phyloP scores from a whole-genome alignment of 2,888 invertebrate species.

The Holacanthella duospinosa region DNA sequence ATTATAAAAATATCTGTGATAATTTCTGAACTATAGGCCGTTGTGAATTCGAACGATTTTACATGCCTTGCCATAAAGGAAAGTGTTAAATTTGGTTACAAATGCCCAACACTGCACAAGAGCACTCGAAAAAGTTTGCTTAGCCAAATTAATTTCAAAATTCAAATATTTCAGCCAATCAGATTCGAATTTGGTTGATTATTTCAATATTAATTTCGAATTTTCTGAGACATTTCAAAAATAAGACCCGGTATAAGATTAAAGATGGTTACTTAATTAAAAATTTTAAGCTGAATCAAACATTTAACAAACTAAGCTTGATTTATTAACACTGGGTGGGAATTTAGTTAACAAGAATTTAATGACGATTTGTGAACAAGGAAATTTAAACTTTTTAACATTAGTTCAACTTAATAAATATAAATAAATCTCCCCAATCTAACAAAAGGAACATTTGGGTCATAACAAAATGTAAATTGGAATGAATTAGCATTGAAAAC shows the following conservation, averaged over 20 bases:
- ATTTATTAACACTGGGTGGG: not conserved
- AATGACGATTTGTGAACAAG: not conserved
- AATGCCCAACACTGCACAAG: too few species aligned
- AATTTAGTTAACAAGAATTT: not conserved
- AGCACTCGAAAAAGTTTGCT: not conserved
- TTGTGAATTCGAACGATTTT: too few species aligned
- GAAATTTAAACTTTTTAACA: too few species aligned
- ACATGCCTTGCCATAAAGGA: too few species aligned
- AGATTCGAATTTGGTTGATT: not conserved
- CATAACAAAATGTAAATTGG: too few species aligned
- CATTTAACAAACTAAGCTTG: not conserved
- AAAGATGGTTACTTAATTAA: not conserved
- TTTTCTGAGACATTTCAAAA: not conserved
- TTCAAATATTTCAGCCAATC: not conserved
- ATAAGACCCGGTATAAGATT: not conserved
- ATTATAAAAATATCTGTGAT: too few species aligned
- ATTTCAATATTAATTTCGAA: not conserved
- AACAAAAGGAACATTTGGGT: too few species aligned
- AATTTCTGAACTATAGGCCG: too few species aligned
- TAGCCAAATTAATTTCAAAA: not conserved
- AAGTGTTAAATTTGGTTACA: too few species aligned
- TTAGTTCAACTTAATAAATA: too few species aligned
- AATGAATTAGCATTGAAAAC: too few species aligned
- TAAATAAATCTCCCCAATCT: too few species aligned
- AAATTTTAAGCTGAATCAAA: not conserved